These are phyloP conservation scores for Ptilorrhoa leucosticta DNA, from an alignment of 2,113 vertebrate species.

Conservation along the genomic window DNA sequence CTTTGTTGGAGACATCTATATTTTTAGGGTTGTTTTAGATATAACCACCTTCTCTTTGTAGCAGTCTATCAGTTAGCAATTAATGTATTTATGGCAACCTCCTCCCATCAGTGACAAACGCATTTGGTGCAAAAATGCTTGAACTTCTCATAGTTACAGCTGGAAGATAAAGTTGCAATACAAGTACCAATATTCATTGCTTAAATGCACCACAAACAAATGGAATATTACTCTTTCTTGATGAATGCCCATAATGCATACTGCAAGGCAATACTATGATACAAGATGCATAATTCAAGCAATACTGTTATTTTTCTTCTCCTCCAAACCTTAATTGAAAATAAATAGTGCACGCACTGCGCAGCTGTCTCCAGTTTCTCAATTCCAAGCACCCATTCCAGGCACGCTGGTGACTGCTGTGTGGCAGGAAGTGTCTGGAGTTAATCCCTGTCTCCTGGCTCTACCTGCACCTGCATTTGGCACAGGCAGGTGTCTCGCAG, in stretches of 20 bases:
- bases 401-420: neutral
- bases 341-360: too few relatives aligned
- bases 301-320: neutral
- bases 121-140: neutral
- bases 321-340: neutral
- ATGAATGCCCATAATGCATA: neutral
- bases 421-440: neutral
- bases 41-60: neutral
- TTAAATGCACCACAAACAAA: neutral
- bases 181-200: neutral
- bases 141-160: neutral
- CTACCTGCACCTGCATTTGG: fast-evolving
- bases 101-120: neutral
- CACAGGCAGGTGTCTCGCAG: neutral
- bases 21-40: neutral
- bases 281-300: neutral
- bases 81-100: neutral
- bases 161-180: neutral
- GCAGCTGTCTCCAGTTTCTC: neutral
- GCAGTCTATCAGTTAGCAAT: neutral
- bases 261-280: neutral
- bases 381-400: neutral
- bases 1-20: neutral
- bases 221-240: neutral
- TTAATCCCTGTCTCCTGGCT: neutral